These are phyloP conservation scores for Diplolepis rosae DNA, from an alignment of 2,888 invertebrate species.

Conservation along the genomic window DNA sequence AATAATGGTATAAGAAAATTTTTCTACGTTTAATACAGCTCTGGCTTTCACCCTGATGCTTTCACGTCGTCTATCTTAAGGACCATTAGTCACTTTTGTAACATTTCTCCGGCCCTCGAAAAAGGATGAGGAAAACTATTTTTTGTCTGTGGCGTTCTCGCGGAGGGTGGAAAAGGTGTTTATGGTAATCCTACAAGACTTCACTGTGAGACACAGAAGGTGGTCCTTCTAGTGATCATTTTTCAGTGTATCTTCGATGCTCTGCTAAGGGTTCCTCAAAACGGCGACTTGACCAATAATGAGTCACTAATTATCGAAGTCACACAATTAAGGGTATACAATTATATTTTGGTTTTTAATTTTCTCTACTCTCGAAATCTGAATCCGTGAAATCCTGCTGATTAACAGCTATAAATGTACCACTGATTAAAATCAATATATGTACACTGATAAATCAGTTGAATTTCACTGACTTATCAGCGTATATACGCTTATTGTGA, in stretches of 20 bases:
- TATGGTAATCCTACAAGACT: constrained; percentile 62
- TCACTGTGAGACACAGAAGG: constrained; percentile 52
- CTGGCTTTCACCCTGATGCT: constrained; percentile 44
- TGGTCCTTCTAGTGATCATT: constrained; percentile 57
- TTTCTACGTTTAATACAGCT: constrained; percentile 34
- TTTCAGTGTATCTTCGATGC: constrained; percentile 46
- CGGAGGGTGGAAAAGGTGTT: constrained; percentile 62
- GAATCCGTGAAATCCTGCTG: too few species aligned
- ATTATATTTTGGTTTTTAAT: too few species aligned
- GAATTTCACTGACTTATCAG: too few species aligned
- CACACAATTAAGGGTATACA: background rate
- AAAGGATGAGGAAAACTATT: constrained; percentile 59
- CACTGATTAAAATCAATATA: too few species aligned
- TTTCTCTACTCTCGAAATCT: too few species aligned
- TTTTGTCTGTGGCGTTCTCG: constrained; percentile 55
- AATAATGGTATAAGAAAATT: constrained; percentile 33
- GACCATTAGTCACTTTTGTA: constrained; percentile 67
- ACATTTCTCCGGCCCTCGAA: constrained; percentile 52
- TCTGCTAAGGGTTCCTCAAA: constrained; percentile 36
- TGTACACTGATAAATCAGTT: too few species aligned
- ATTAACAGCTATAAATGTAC: too few species aligned
- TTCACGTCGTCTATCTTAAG: constrained; percentile 47
- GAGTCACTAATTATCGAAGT: constrained; percentile 17
- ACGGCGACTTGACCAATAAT: constrained; percentile 22
- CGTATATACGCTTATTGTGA: too few species aligned